These are phyloP conservation scores for Lamprologus callipterus DNA, from an alignment of 2,113 vertebrate genomes.

Conservation along the genomic window DNA sequence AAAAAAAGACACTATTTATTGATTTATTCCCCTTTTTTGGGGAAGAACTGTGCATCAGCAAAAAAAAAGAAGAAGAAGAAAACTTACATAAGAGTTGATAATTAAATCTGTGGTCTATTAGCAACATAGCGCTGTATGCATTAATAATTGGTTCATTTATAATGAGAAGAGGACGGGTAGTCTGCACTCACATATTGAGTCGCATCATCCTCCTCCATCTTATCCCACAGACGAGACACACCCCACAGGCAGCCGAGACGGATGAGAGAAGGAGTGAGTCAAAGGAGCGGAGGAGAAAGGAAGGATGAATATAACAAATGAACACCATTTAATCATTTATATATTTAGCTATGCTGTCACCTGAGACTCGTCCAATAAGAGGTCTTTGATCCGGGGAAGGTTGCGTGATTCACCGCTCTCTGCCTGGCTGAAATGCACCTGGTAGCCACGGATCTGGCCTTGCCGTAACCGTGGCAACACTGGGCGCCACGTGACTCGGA, in stretches of 20 bases:
- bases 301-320: neutral
- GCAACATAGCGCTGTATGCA: neutral
- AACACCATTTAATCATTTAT: neutral
- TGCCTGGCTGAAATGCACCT: conserved; percentile 86
- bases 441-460: conserved; percentile 91
- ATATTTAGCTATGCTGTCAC: conserved; percentile 61
- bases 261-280: conserved; percentile 33
- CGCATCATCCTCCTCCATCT: conserved; percentile 94
- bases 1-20: neutral
- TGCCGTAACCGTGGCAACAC: conserved; percentile 83
- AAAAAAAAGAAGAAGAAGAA: neutral
- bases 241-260: conserved; percentile 53
- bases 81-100: neutral
- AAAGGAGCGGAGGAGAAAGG: conserved; percentile 18
- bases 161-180: neutral
- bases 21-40: neutral
- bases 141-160: conserved; percentile 3
- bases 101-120: neutral
- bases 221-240: conserved; percentile 47
- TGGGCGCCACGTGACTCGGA: conserved; percentile 86
- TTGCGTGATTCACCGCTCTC: conserved; percentile 82
- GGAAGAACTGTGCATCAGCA: neutral
- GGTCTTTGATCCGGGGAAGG: conserved; percentile 85
- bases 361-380: conserved; percentile 91
- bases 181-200: conserved; percentile 88